Conservation (phyloP, 2,113 vertebrate genomes). For the Lagenorhynchus albirostris region DNA sequence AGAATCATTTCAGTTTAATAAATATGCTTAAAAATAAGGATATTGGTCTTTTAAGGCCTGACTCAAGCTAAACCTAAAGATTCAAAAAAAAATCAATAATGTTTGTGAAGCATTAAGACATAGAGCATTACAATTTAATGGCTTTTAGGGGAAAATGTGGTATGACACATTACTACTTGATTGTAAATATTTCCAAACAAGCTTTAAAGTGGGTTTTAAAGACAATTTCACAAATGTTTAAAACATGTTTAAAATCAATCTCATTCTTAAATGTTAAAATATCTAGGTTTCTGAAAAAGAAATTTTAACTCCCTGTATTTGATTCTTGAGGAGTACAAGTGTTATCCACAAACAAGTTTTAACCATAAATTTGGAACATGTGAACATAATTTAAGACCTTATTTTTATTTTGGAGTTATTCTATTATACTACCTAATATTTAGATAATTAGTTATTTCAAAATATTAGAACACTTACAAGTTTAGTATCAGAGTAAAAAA, state of each 20-base stretch:
- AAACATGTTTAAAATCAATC: background rate
- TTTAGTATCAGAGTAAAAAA: background rate
- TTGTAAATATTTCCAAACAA: background rate
- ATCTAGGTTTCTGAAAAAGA: background rate
- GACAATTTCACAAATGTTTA: background rate
- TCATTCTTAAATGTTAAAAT: background rate
- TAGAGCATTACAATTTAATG: background rate
- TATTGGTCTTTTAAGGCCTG: background rate
- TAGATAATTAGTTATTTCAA: background rate
- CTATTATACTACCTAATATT: background rate
- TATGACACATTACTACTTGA: background rate
- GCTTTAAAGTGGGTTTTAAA: background rate
- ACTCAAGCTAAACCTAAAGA: background rate
- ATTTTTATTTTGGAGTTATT: background rate
- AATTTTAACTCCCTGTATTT: background rate
- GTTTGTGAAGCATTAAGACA: background rate
- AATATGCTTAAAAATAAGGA: background rate
- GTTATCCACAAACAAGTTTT: background rate
- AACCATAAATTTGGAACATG: background rate
- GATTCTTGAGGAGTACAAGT: background rate
- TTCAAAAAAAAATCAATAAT: background rate
- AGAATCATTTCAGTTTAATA: background rate
- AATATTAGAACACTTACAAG: background rate
- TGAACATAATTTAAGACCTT: background rate
- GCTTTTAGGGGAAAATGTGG: background rate